Evolutionary conservation across 2,888 invertebrate genomes (phyloP), one percentile per base, ranked within the genome.

Genomic region (Fissipunctia ypsillon): DNA sequence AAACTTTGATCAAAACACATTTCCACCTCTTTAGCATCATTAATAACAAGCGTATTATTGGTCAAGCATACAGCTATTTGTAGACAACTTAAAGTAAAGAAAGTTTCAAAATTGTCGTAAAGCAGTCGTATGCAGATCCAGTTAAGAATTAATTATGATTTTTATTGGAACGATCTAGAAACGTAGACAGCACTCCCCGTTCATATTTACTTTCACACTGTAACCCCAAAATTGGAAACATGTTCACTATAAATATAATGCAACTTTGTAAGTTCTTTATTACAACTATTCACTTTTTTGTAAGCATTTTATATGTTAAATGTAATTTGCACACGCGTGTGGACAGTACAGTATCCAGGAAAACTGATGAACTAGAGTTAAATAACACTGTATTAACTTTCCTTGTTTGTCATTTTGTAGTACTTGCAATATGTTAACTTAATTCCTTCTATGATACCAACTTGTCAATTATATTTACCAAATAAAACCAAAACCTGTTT

Each of bases 301-400:
- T 41, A 12, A 41, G 16, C 38, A 72, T 73, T 78, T 54, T 60
- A 52, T 9, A 38, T 9, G 7, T 9, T 54, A 35, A 63, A 69
- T 28, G 2, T 35, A 35, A 56, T 60, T 59, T 12, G 1, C 67
- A 86, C 77, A 84, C 84, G 80, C 85, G 88, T 82, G 64, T 71
- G 76, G 75, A 61, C 78, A 61, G 65, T 73, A 70, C 69, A 25
- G 74, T 78, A 83, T 86, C 81, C 79, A 93, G 92, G 92, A 92
- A 91, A 92, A 93, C 91, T 90, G 86, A 88, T 83, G 80, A 82
- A 86, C 78, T 81, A 66, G 57, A 68, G 28, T 63, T 60, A 74
- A 77, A 56, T 66, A 54, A 25, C 35, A 41, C 19, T n/a, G 19
- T 61, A 28, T 52, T 64, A 69, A 61, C 80, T 86, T 87, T 87